Percentiles rank a stretch among this genome's conserved stretches.
Evolutionary conservation across 2,797 vertebrate genomes (phyloP).

Genomic region (Corythornis leucogaster): DNA sequence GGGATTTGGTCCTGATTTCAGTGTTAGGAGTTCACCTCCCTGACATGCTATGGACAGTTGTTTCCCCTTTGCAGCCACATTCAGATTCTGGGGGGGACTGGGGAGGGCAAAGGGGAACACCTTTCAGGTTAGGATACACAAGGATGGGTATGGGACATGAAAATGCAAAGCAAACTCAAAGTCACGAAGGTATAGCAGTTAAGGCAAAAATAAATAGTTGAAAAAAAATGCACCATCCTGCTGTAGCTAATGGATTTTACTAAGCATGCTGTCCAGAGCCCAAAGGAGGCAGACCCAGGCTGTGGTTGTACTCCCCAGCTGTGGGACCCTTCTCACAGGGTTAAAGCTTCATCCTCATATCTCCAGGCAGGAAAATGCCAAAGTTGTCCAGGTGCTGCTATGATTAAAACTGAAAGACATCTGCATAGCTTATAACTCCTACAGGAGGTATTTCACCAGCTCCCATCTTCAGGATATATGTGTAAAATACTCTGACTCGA

Average conservation of each 20-base stretch:
- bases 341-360: neutral
- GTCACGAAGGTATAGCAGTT: neutral
- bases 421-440: neutral
- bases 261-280: neutral
- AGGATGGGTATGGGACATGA: neutral
- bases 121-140: neutral
- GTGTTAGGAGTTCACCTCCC: neutral
- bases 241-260: neutral
- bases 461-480: neutral
- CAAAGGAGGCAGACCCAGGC: neutral
- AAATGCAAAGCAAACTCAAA: neutral
- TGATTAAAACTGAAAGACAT: neutral
- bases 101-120: neutral
- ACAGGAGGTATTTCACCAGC: neutral
- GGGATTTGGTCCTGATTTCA: neutral
- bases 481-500: neutral
- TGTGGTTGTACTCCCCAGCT: neutral
- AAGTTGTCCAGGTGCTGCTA: neutral
- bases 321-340: neutral
- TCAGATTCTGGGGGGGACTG: neutral
- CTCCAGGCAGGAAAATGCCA: neutral
- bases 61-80: neutral
- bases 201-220: neutral
- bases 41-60: accelerated
- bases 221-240: neutral